Evolutionary conservation across 2,797 vertebrate genomes (phyloP).

Genomic region (Hippopotamyrus pictus): DNA sequence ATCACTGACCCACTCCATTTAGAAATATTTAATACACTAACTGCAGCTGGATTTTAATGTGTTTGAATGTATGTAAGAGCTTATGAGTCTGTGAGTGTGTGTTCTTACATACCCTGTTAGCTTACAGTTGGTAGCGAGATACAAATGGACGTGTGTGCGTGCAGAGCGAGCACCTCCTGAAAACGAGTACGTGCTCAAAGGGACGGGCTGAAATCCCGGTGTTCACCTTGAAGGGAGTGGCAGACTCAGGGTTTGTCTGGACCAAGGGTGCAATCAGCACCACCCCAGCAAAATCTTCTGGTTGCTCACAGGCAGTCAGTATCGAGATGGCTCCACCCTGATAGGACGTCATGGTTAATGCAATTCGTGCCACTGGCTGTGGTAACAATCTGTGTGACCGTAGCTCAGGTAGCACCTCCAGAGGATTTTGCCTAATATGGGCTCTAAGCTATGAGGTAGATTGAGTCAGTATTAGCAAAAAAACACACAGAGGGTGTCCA

Average conservation of each 20-base stretch:
- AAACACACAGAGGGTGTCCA: background rate
- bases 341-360: background rate
- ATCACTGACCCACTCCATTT: background rate
- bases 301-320: slow-evolving; percentile 77
- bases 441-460: background rate
- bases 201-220: background rate
- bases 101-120: background rate
- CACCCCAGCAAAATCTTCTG: slow-evolving; percentile 77
- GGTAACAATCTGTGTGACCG: background rate
- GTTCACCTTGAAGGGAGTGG: slow-evolving; percentile 88
- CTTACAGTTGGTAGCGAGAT: background rate
- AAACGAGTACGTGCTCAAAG: background rate
- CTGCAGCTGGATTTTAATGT: background rate
- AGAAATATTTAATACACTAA: background rate
- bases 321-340: slow-evolving; percentile 91
- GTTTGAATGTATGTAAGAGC: background rate
- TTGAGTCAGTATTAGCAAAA: background rate
- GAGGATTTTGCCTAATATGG: background rate
- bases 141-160: background rate
- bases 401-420: background rate
- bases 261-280: slow-evolving; percentile 84
- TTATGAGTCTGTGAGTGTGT: background rate
- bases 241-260: slow-evolving; percentile 81
- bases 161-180: background rate
- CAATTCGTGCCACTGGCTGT: background rate